phyloP scores from a whole-genome alignment of 2,888 invertebrate genomes.

The Phengaris alcon region DNA sequence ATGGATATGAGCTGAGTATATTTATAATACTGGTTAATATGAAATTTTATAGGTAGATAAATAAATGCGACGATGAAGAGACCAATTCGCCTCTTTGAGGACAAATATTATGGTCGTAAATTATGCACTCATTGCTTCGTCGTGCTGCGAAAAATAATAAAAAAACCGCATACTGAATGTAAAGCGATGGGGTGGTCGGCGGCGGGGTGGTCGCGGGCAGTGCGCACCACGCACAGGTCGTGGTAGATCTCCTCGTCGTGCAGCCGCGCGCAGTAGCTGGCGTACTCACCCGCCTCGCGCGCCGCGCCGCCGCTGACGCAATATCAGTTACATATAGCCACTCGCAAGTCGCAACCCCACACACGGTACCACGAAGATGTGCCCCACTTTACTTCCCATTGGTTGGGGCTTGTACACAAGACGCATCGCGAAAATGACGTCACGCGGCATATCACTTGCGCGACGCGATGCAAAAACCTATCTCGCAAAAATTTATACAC shows the following conservation, averaged over 20 bases:
- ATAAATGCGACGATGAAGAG: too few relatives aligned
- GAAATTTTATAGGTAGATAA: too few relatives aligned
- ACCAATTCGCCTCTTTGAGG: too few relatives aligned
- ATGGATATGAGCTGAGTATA: too few relatives aligned
- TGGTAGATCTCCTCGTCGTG: conserved; percentile 96
- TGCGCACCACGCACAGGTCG: conserved; percentile 90
- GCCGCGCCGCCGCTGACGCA: conserved; percentile 60
- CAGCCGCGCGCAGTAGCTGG: conserved; percentile 84
- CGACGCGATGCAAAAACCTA: not conserved
- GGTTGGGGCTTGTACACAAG: too few relatives aligned
- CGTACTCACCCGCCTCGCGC: conserved; percentile 75
- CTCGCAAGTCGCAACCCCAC: not conserved
- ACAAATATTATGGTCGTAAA: not conserved
- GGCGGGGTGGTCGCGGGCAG: conserved; percentile 74
- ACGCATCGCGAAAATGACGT: too few relatives aligned
- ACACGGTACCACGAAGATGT: not conserved
- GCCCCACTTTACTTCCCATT: too few relatives aligned
- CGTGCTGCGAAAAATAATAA: conserved; percentile 35
- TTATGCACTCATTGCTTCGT: conserved; percentile 38
- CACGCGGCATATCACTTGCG: not conserved
- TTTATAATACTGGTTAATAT: too few relatives aligned
- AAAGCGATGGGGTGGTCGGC: conserved; percentile 58
- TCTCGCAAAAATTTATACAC: not conserved
- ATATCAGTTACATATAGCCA: conserved; percentile 31
- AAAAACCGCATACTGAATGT: conserved; percentile 69